Evolutionary conservation across 2,888 invertebrate species (phyloP), one percentile per base, ranked within the genome.

Genomic region (Nasonovia ribisnigri): DNA sequence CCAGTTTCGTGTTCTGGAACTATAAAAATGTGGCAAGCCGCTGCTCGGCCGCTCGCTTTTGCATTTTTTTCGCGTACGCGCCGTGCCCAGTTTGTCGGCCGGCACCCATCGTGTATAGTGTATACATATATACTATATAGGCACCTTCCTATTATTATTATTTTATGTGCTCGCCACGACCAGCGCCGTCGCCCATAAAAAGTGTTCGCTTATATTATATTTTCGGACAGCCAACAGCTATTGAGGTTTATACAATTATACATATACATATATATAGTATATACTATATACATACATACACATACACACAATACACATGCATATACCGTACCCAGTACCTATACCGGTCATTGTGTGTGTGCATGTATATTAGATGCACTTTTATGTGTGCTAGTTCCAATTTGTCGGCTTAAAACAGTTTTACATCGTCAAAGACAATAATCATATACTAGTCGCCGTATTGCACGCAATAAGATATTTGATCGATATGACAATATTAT

Each of bases 1-100:
- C 93, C 93, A 86, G 93, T 93, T 93, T 90, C 26, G 92, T 36
- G 36, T 86, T 67, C 89, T 42, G 60, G 48, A 88, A 88, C 88
- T 77, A 88, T 92, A 92, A 92, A 92, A 92, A 88, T 84, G 77
- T 43, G 77, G 60, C 51, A 42, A 54, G 42, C 91, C 26, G 84
- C 90, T 42, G 54, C 11, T 51, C 48, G 67, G 29, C 84, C 43
- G 24, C n/a, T 90, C 24, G 54, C 43, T 91, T 86, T 43, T 43
- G 54, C 29, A 84, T 84, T 84, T 86, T 84, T 91, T 91, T 84
- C 84, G 91, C 91, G 91, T 84, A 84, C 84, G n/a, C 46, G 29
- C 84, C 91, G 84, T 51, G 84, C 51, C 91, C 91, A 84, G 90
- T 90, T 84, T 46, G 54, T 77, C 36, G 67, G 51, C 42, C 48